A percentile compares a stretch with the other conserved stretches of the same genome.
These are phyloP conservation scores for Perizoma flavofasciatum DNA, from an alignment of 2,888 invertebrate genomes.

Conservation along the genomic window DNA sequence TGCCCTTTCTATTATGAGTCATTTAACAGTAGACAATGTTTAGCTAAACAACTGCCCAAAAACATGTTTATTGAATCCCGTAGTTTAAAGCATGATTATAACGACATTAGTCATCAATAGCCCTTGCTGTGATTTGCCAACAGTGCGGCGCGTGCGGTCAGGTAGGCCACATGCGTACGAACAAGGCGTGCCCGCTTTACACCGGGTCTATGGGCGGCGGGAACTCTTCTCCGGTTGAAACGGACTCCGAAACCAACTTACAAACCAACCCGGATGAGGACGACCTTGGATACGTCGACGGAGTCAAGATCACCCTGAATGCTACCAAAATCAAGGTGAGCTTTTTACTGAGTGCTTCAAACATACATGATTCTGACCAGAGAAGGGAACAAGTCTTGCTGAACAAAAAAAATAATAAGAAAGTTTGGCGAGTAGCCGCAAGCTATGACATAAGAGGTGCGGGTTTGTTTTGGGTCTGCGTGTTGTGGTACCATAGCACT, in stretches of 20 bases:
- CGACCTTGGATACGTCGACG: conserved; percentile 96
- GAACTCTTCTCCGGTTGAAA: conserved; percentile 85
- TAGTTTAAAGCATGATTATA: not conserved
- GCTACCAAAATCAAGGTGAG: conserved; percentile 93
- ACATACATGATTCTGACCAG: no score
- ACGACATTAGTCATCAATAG: conserved; percentile 22
- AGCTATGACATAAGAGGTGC: no score
- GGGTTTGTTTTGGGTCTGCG: no score
- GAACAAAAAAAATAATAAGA: no score
- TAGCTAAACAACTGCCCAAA: no score
- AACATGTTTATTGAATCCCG: no score
- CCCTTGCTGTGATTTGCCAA: conserved; percentile 12
- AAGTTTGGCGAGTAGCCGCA: no score
- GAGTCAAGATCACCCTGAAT: conserved; percentile 93
- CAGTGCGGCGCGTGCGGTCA: conserved; percentile 99
- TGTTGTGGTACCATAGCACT: no score
- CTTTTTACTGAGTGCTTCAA: no score
- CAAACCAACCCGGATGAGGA: conserved; percentile 91
- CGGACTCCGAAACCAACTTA: conserved; percentile 91
- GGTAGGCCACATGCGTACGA: conserved; percentile 93
- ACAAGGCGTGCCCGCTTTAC: conserved; percentile 98
- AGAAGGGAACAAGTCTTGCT: no score
- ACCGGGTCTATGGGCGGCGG: conserved; percentile 87
- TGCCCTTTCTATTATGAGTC: no score
- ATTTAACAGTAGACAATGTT: no score